Base-by-base conservation (phyloP, 2,888 invertebrate species). In the Balanococcus diminutus region DNA sequence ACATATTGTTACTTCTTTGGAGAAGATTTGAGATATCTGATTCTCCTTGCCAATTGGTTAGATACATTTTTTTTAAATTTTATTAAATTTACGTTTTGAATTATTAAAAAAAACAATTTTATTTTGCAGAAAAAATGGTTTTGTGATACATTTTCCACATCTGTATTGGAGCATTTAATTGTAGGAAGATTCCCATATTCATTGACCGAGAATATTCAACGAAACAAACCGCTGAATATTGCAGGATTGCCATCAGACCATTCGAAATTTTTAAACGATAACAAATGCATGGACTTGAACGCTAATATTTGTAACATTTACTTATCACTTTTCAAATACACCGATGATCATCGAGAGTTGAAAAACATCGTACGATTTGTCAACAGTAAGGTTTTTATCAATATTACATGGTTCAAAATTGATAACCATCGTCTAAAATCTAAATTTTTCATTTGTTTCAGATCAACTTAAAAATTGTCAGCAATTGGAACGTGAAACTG, bases 1-100 rank as follows among this genome's bases (percentile, higher is more conserved):
- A 92, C 88, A 93, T 94, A 1, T 91, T 94, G 82, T 91, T 91
- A 84, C 90, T 93, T 82, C 89, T 95, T n/a, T 92, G 92, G 91
- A 90, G 91, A 61, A 87, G 88, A 22, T 83, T 88, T 46, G 82
- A 86, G 46, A 82, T 82, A 32, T 87, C 86, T 72, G 87, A 88
- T 51, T 81, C 87, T 16, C 32, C 86, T 14, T 84, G 75, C 61
- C 81, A 85, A 22, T 46, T 87, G 51, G 87, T 86, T 46, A 83
- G 86, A 82, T n/a, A n/a, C n/a, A n/a, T n/a, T n/a, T n/a, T n/a
- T n/a, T n/a, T n/a, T n/a, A n/a, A n/a, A n/a, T n/a, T n/a, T n/a
- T n/a, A n/a, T n/a, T n/a, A n/a, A n/a, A 9, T 39, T 19, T 81
- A 6, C 11, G 9, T 25, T 9, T 6, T n/a, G 8, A 56, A 22